Conservation (phyloP, 2,113 vertebrate genomes). For the Plestiodon gilberti region DNA sequence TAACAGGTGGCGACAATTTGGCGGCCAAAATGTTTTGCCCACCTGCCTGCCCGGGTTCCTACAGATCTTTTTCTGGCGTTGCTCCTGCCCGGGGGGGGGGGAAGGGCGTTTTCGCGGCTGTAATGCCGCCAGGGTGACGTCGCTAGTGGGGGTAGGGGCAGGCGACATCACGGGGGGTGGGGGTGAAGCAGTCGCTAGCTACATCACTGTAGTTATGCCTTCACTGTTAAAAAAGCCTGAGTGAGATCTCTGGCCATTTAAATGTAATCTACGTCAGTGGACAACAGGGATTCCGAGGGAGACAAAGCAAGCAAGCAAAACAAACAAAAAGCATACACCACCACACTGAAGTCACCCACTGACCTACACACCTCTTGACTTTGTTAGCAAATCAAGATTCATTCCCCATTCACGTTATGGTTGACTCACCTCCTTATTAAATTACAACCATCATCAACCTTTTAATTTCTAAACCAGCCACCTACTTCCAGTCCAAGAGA, state of each 20-base stretch:
- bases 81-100: no score
- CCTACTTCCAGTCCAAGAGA: slow-evolving; percentile 21
- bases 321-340: neutral
- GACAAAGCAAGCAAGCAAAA: neutral
- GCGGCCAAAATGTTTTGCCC: no score
- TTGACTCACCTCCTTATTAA: neutral
- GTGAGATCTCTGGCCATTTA: neutral
- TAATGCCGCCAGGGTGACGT: no score
- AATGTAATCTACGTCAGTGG: neutral
- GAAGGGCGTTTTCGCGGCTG: no score
- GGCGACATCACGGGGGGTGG: no score
- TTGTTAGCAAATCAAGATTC: neutral
- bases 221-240: neutral
- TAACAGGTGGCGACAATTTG: no score
- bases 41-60: no score
- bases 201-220: neutral
- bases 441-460: neutral
- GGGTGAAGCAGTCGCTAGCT: no score
- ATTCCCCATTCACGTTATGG: neutral
- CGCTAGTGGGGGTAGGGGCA: no score
- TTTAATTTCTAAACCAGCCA: neutral
- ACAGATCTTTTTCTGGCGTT: no score
- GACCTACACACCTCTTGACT: neutral
- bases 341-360: slow-evolving; percentile 29
- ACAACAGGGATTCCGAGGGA: neutral